A percentile compares a stretch with the other conserved stretches of the same genome.
Evolutionary conservation across 2,888 invertebrate genomes (phyloP).

Genomic region (Patella pellucida): DNA sequence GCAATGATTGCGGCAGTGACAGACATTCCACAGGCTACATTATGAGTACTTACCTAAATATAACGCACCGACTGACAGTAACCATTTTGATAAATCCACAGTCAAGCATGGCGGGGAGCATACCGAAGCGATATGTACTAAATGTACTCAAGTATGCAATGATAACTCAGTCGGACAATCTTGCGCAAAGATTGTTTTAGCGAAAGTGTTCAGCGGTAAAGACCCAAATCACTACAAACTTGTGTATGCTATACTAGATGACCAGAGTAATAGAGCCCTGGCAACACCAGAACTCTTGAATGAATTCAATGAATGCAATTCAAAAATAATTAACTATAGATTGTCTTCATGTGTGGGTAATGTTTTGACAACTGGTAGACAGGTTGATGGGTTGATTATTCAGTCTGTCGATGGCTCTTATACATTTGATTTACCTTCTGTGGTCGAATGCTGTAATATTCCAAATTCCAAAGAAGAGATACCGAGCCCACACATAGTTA

Average conservation of each 20-base stretch:
- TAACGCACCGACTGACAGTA: too few relatives aligned
- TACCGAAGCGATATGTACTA: too few relatives aligned
- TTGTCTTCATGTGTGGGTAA: conserved; percentile 33
- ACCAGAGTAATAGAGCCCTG: conserved; percentile 31
- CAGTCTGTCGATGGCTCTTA: conserved; percentile 21
- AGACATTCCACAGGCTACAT: conserved; percentile 28
- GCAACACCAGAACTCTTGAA: conserved; percentile 26
- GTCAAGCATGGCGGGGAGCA: too few relatives aligned
- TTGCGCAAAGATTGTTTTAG: conserved; percentile 18
- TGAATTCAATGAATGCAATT: conserved; percentile 12
- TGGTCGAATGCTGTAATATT: conserved; percentile 34
- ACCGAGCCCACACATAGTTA: conserved; percentile 31
- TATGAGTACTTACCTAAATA: background rate
- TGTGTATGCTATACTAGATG: conserved; percentile 28
- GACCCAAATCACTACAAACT: conserved; percentile 13
- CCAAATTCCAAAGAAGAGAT: conserved; percentile 30
- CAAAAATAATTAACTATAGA: conserved; percentile 14
- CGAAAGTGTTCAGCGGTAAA: conserved; percentile 15
- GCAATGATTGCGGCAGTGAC: conserved; percentile 29
- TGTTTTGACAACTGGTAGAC: conserved; percentile 23
- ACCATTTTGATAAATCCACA: too few relatives aligned
- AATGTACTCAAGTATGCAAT: conserved; percentile 7
- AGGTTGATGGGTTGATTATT: conserved; percentile 23
- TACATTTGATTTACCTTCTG: conserved; percentile 16
- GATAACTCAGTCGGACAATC: conserved; percentile 26